Evolutionary conservation across 1,140 invertebrate genomes (phyloP), one percentile per base, ranked within the genome.

Genomic region (Arion vulgaris): DNA sequence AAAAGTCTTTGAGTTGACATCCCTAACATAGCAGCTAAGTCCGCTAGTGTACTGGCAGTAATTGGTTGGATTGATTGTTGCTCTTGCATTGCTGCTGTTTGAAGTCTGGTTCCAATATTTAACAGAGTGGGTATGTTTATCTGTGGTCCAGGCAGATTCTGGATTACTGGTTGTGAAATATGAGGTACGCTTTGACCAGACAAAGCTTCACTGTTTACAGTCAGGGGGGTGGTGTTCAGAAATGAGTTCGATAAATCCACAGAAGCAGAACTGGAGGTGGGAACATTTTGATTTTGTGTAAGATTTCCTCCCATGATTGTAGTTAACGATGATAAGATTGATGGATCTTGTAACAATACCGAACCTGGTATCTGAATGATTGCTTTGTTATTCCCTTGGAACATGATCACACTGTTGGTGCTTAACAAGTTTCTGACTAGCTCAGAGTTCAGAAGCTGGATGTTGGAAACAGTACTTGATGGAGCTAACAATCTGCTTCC

Each of bases 281-380:
- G 41, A 19, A 39, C 41, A 66, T 66, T 66, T 13, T 66, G 62
- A 28, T 66, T 28, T 17, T 66, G 62, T 11, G 28, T 23, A 7
- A 32, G 62, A 66, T 28, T 66, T n/a, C 62, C 19, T 28, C 4
- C n/a, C 13, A 36, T 17, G 45, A 39, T 2, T 38, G 71, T n/a
- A 45, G 71, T 28, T 38, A 72, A 39, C 9, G 71, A 72, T 5
- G 71, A 38, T 66, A 66, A 34, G 1, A 38, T 15, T 41, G 71
- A 39, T 39, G 36, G 32, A 38, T 69, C 38, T 28, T 49, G 62
- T 66, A 80, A 19, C 26, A 80, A 34, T 9, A 71, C 62, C 2
- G 62, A 71, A 38, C 36, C 51, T 1, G 78, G 78, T 23, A 80
- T 51, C 68, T 80, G 78, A 15, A 80, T 34, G n/a, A 80, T 17